Base-by-base conservation (phyloP, 1,140 invertebrate species). In the Platorchestia sp. region DNA sequence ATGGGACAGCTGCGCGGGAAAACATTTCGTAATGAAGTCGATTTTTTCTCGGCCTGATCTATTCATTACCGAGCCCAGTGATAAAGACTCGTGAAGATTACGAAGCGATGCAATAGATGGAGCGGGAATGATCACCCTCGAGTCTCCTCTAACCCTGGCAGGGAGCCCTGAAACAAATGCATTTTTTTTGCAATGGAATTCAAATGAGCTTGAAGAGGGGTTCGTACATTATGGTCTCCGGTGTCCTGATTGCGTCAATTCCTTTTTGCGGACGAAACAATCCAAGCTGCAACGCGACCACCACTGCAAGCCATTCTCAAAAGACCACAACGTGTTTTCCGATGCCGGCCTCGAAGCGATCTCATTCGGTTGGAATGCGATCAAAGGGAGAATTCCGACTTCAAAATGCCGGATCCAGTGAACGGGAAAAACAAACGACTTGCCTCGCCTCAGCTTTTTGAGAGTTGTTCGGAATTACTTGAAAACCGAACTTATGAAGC, bases 381-480 rank as follows among this genome's bases (percentile, higher is more conserved):
- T 89, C 87, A 89, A 89, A 89, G 87, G 14, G 41, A 14, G 41
- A 89, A 89, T 89, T 89, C 41, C 87, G 43, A 14, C 87, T 89
- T 44, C 87, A 89, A 89, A 89, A 89, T 89, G 87, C 87, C 87
- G 87, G 87, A 89, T 42, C 87, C 87, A 89, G 87, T 89, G 87
- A 89, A 89, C 87, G 41, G 87, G 87, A 89, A 89, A 89, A 89
- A 89, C 87, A 89, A 89, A 89, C 87, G 87, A 89, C 87, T 89
- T 27, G 43, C 87, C 87, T 89, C 42, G n/a, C 10, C 87, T 43
- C 41, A 44, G 42, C 36, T 89, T 89, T 89, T 89, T 44, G 87
- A 86, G 87, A 42, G 87, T 27, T 89, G 41, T 89, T 89, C 87
- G 87, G 87, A 42, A 89, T 42, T 27, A 89, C 87, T 89, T 75